Conservation (phyloP, 2,888 invertebrate species). For the Nyleta sp. region DNA sequence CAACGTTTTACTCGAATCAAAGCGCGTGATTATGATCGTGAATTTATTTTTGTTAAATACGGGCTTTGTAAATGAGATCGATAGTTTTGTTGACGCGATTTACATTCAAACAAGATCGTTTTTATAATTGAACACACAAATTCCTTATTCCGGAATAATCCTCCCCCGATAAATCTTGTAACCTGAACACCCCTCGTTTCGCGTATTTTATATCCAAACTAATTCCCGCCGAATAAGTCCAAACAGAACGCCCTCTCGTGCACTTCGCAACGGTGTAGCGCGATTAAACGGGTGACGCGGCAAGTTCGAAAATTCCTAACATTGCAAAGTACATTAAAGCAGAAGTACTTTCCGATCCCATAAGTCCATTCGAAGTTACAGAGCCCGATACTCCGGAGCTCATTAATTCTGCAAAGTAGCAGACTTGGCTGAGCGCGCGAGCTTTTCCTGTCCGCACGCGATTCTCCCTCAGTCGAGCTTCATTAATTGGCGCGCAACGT, state of each 20-base stretch:
- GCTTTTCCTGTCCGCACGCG: conserved; percentile 52
- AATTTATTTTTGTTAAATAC: neutral
- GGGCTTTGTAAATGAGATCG: neutral
- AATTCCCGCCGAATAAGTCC: conserved; percentile 36
- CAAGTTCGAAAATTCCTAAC: conserved; percentile 57
- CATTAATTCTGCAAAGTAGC: conserved; percentile 66
- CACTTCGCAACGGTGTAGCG: conserved; percentile 34
- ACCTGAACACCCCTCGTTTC: conserved; percentile 37
- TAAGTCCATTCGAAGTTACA: conserved; percentile 60
- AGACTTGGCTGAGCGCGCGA: conserved; percentile 38
- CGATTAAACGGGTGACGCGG: conserved; percentile 57
- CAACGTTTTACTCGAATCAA: no score
- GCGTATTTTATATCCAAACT: conserved; percentile 43
- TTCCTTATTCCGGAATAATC: conserved; percentile 29
- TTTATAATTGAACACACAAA: conserved; percentile 37
- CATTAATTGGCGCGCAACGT: conserved; percentile 37
- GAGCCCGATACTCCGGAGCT: conserved; percentile 57
- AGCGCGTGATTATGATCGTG: neutral
- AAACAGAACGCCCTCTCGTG: conserved; percentile 22
- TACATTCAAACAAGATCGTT: conserved; percentile 14
- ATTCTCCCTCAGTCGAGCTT: conserved; percentile 18
- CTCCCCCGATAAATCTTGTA: conserved; percentile 36
- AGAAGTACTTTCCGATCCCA: conserved; percentile 59
- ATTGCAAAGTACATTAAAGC: conserved; percentile 62
- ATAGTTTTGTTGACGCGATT: conserved; percentile 3